Percentiles rank a stretch among this genome's conserved stretches.
These are phyloP conservation scores for Zaprionus davidi DNA, from an alignment of 1,140 invertebrate genomes.

Conservation along the genomic window DNA sequence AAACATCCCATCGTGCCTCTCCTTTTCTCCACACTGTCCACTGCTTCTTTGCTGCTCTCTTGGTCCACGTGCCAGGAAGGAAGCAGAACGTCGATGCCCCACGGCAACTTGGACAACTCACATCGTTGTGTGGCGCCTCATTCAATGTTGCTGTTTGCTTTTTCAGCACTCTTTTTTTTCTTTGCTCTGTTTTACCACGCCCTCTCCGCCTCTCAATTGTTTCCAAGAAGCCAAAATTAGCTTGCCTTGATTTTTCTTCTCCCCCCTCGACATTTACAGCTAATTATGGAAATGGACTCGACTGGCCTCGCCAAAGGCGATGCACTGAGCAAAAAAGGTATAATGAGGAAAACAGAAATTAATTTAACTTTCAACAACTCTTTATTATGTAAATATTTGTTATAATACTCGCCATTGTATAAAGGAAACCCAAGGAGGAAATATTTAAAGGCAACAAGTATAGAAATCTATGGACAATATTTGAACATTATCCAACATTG, in stretches of 20 bases:
- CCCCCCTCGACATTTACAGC: constrained; percentile 1
- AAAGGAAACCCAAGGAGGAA: background rate
- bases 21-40: constrained; percentile 7
- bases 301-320: background rate
- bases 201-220: constrained; percentile 21
- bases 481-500: background rate
- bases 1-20: constrained; percentile 1
- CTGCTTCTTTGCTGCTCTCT: background rate
- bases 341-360: background rate
- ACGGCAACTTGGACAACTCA: constrained; percentile 42
- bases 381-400: background rate
- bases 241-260: constrained; percentile 25
- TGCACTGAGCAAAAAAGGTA: constrained; percentile 6
- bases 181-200: constrained; percentile 10
- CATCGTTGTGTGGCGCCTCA: constrained; percentile 20
- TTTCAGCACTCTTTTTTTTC: background rate
- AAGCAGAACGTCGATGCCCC: constrained; percentile 52
- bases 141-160: constrained; percentile 17
- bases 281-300: constrained; percentile 25
- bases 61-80: constrained; percentile 40
- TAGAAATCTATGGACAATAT: no score
- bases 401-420: background rate
- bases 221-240: constrained; percentile 30
- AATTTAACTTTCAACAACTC: background rate
- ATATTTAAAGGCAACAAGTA: no score